Conservation (phyloP, 2,888 invertebrate species). For the Megastigmus dorsalis region DNA sequence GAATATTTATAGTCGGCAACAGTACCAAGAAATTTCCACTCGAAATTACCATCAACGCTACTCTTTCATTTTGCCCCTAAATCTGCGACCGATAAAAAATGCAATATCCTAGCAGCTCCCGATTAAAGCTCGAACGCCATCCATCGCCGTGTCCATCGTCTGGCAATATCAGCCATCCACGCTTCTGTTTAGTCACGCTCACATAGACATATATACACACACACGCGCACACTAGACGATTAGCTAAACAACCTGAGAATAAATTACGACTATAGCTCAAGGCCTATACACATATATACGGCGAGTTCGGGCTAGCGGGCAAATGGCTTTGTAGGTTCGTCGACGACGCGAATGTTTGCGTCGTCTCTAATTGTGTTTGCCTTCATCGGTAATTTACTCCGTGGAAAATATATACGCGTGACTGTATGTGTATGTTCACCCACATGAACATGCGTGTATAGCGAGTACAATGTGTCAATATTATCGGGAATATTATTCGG, state of each 20-base stretch:
- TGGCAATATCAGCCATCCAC: not conserved
- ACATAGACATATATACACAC: too few species aligned
- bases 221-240: conserved; percentile 9
- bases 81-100: too few species aligned
- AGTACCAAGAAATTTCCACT: too few species aligned
- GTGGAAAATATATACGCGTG: not conserved
- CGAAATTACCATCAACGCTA: too few species aligned
- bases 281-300: not conserved
- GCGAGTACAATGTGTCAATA: conserved; percentile 7
- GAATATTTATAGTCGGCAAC: too few species aligned
- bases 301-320: too few species aligned
- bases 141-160: not conserved
- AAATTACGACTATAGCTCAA: conserved; percentile 21
- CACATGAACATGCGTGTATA: not conserved
- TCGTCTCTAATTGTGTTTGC: conserved; percentile 31
- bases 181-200: not conserved
- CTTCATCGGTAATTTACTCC: conserved; percentile 32
- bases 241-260: conserved; percentile 36
- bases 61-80: too few species aligned
- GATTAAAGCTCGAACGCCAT: not conserved
- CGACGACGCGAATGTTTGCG: not conserved
- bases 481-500: not conserved
- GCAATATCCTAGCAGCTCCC: too few species aligned
- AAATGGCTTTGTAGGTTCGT: not conserved
- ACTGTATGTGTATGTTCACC: not conserved